phyloP scores from a whole-genome alignment of 2,797 vertebrate genomes.

The Gymnoscopelus microlampas region DNA sequence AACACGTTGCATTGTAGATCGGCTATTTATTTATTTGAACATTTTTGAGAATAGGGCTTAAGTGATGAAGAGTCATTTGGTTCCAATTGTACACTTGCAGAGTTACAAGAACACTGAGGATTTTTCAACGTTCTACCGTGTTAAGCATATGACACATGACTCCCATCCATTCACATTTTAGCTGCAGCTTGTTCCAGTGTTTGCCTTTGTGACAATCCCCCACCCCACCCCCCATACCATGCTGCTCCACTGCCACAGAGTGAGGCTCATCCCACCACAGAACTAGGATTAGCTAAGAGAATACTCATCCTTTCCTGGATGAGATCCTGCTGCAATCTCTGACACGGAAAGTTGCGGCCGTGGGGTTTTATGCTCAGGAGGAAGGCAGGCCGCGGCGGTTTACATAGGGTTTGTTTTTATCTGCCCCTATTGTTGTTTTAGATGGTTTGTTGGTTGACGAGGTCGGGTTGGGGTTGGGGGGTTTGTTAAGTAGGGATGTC shows the following conservation, averaged over 20 bases:
- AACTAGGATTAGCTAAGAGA: conserved; percentile 69
- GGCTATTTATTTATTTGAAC: too few relatives aligned
- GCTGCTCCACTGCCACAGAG: conserved; percentile 35
- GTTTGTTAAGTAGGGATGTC: conserved; percentile 70
- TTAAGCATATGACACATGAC: not conserved
- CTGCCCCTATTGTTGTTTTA: conserved; percentile 74
- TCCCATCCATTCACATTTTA: conserved; percentile 30
- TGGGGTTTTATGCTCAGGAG: conserved; percentile 71
- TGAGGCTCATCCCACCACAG: conserved; percentile 59
- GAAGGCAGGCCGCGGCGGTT: conserved; percentile 76
- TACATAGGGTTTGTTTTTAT: conserved; percentile 72
- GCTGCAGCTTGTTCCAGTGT: conserved; percentile 34
- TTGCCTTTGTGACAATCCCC: conserved; percentile 26
- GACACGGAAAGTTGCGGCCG: conserved; percentile 60
- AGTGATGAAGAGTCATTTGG: too few relatives aligned
- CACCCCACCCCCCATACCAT: not conserved
- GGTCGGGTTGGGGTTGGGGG: conserved; percentile 59
- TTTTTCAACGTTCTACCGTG: too few relatives aligned
- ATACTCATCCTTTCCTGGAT: conserved; percentile 77
- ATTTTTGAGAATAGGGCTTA: too few relatives aligned
- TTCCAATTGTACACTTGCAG: too few relatives aligned
- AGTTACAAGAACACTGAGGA: too few relatives aligned
- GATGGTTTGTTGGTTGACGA: conserved; percentile 63
- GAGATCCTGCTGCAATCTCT: conserved; percentile 70
- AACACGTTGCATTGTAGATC: too few relatives aligned